Conservation (phyloP, 30 jellyfish, hydroid and myxozoan genomes). For the Turritopsis dohrnii region DNA sequence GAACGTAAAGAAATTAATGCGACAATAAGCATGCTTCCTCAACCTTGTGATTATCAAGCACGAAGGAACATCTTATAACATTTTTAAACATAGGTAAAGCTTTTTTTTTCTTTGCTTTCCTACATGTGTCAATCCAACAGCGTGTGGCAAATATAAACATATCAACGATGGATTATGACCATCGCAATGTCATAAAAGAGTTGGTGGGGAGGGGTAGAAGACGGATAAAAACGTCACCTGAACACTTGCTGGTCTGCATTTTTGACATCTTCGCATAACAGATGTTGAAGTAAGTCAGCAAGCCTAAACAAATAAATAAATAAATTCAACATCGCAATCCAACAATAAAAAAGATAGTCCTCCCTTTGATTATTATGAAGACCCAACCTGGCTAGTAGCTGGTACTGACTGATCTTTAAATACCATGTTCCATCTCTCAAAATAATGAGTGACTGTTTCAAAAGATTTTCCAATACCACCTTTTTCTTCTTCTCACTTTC, state of each 20-base stretch:
- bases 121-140: not conserved
- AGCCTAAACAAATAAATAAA: not conserved
- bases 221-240: not conserved
- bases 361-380: not conserved
- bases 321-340: not conserved
- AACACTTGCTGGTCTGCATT: conserved; percentile 10
- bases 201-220: not conserved
- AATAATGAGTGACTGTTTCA: not conserved
- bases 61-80: no score
- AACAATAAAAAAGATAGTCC: not conserved
- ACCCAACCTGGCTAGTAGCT: conserved; percentile 13
- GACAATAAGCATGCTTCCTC: no score
- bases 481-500: not conserved
- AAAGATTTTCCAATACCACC: not conserved
- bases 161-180: not conserved
- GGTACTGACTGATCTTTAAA: not conserved
- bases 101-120: not conserved
- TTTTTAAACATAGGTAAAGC: not conserved
- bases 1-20: no score
- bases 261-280: conserved; percentile 12
- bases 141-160: not conserved
- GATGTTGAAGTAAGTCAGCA: conserved; percentile 13
- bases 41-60: no score
- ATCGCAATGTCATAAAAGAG: not conserved
- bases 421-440: conserved; percentile 6